Percentiles rank a stretch among this genome's conserved stretches.
These are phyloP conservation scores for Stratiomys singularior DNA, from an alignment of 2,888 invertebrate genomes.

Conservation along the genomic window DNA sequence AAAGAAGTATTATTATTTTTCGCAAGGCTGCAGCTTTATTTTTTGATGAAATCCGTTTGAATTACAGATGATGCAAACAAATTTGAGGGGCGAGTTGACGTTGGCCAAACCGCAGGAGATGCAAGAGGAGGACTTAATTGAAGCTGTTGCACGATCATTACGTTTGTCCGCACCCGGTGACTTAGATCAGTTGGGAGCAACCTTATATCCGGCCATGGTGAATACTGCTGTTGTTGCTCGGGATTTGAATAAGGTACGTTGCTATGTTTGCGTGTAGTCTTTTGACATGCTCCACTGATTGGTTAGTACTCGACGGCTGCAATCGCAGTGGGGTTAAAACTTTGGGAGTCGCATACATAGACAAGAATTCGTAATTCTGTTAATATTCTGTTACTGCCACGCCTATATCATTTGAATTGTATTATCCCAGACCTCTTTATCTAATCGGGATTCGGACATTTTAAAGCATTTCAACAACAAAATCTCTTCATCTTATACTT, in stretches of 20 bases:
- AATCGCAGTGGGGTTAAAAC: too few species aligned
- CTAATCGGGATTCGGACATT: too few species aligned
- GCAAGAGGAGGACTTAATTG: slow-evolving; percentile 69
- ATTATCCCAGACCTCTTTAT: too few species aligned
- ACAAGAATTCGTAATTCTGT: too few species aligned
- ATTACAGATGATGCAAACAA: slow-evolving; percentile 78
- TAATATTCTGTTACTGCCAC: too few species aligned
- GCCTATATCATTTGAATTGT: too few species aligned
- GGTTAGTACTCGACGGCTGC: too few species aligned
- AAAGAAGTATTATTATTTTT: slow-evolving; percentile 50
- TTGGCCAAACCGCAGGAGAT: slow-evolving; percentile 59
- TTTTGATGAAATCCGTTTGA: neutral
- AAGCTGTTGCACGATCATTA: slow-evolving; percentile 71
- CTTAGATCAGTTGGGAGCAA: slow-evolving; percentile 68
- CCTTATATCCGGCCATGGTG: slow-evolving; percentile 76
- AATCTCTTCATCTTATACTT: too few species aligned
- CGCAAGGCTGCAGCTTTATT: neutral
- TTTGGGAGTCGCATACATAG: too few species aligned
- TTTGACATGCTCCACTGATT: too few species aligned
- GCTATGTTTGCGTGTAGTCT: too few species aligned
- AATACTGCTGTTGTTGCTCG: slow-evolving; percentile 71
- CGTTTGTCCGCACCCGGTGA: slow-evolving; percentile 69
- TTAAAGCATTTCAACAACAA: too few species aligned
- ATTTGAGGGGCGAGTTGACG: slow-evolving; percentile 85
- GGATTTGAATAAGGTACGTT: slow-evolving; percentile 67